These are phyloP conservation scores for Euglossa dilemma DNA, from an alignment of 1,140 invertebrate genomes.

Conservation along the genomic window DNA sequence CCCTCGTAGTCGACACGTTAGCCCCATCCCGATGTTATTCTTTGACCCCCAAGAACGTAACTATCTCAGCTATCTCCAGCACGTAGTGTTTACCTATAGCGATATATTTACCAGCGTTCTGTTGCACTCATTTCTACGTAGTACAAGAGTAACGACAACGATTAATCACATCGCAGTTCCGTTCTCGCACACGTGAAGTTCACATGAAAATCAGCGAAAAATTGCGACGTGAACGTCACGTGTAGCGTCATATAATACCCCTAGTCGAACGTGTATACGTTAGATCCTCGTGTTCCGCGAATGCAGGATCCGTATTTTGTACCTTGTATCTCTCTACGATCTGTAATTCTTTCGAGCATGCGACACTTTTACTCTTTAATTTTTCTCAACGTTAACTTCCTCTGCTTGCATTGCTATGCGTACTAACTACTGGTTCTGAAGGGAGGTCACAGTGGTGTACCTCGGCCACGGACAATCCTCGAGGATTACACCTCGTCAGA, in stretches of 20 bases:
- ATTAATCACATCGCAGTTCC: slow-evolving; percentile 29
- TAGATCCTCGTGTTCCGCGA: not conserved
- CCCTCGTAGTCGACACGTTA: not conserved
- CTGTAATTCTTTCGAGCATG: slow-evolving; percentile 55
- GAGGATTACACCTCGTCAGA: slow-evolving; percentile 80
- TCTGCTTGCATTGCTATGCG: slow-evolving; percentile 79
- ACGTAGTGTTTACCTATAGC: slow-evolving; percentile 66
- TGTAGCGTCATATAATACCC: not conserved
- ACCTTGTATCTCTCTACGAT: slow-evolving; percentile 5
- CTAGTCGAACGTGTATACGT: slow-evolving; percentile 5
- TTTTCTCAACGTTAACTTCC: slow-evolving; percentile 75
- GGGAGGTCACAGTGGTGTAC: slow-evolving; percentile 81
- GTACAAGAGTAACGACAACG: slow-evolving; percentile 32
- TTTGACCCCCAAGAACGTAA: slow-evolving; percentile 5
- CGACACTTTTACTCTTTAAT: slow-evolving; percentile 62
- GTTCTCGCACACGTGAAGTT: slow-evolving; percentile 41
- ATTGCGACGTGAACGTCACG: not conserved
- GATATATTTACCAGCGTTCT: slow-evolving; percentile 41
- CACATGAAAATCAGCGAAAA: not conserved
- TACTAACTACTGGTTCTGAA: slow-evolving; percentile 82
- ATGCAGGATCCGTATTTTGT: slow-evolving; percentile 2
- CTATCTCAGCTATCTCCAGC: slow-evolving; percentile 60
- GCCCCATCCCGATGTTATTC: not conserved
- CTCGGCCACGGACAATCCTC: slow-evolving; percentile 80
- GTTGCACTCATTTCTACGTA: slow-evolving; percentile 58